Evolutionary conservation across 2,797 vertebrate genomes (phyloP), one percentile per base, ranked within the genome.

Genomic region (Diglossa cyanea): DNA sequence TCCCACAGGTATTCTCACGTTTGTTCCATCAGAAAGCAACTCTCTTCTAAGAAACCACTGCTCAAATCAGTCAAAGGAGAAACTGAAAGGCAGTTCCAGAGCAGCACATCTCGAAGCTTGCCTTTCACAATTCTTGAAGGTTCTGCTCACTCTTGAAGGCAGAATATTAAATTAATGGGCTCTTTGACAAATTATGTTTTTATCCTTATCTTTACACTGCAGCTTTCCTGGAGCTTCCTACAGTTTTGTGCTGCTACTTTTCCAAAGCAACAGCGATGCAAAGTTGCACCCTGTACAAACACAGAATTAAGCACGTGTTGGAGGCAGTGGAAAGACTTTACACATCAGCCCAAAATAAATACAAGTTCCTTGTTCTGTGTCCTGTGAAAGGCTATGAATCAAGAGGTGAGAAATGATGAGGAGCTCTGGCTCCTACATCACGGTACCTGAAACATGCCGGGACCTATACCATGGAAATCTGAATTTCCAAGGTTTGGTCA

Each of bases 301-400:
- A 39, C 13, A 78, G 42, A 80, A 74, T 47, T 40, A 65, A 80
- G 84, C 86, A 92, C 3, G 0, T 81, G 65, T 8, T 66, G 72
- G 88, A 72, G 17, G 40, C 84, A 84, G 85, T 40, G 84, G 91
- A 88, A 94, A 94, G 55, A 86, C 58, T 83, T 91, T 61, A 88
- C 13, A 39, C 15, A 80, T 31, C 48, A 84, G 76, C 68, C 65
- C n/a, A 53, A 88, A 93, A 86, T 63, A 86, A 93, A 73, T 17
- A 50, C 19, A 86, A 93, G 78, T 93, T 95, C 73, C 87, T 63
- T 60, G 44, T 90, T 93, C 25, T 91, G 61, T 39, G 51, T 63
- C 72, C 51, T 81, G 58, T 68, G 39, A 83, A 90, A 72, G 13
- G 37, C 50, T 78, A 37, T 17, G 62, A 91, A 65, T 44, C 17